Base-by-base conservation (phyloP, 2,888 invertebrate genomes). In the Beris morrisii region DNA sequence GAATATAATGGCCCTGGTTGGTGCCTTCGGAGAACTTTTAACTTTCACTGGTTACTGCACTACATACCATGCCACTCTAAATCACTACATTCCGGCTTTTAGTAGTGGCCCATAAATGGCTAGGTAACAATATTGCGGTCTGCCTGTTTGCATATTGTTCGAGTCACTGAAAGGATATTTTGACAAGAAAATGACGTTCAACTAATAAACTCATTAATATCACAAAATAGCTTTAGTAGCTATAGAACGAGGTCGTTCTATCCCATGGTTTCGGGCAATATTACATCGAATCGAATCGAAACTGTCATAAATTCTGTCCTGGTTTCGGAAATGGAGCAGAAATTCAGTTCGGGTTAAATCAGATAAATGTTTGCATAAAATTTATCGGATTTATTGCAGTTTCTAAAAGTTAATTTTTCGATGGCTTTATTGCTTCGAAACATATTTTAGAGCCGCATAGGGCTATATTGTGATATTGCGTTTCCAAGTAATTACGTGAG, bases 201-300 rank as follows among this genome's bases (percentile, higher is more conserved):
- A 59, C 58, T 59, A 59, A 59, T 59, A 59, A 59, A 59, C 58
- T 59, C 58, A 59, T 59, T 59, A 59, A 59, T 59, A 22, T 59
- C 48, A 46, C 31, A 13, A 31, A 22, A 59, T 59, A 13, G 48
- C 48, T 48, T 43, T 57, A 45, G 57, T 57, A 45, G 44, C 46
- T 22, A 57, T 44, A 32, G 46, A 2, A 59, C 31, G 30, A n/a
- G 31, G 12, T 53, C 53, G 31, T 31, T 53, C 31, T 38, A 38
- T 38, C 1, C 38, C 6, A 54, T n/a, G 54, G 31, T 54, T 54
- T 31, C 11, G 9, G n/a, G 31, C 28, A 31, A 31, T 31, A 48
- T 32, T 31, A 59, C 46, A 56, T 56, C 28, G 58, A 59, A 48
- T 46, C 48, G 6, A 48, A 59, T 59, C 46, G 48, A 59, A 48